phyloP scores from a whole-genome alignment of 2,888 invertebrate genomes.

The Apantesis nais region DNA sequence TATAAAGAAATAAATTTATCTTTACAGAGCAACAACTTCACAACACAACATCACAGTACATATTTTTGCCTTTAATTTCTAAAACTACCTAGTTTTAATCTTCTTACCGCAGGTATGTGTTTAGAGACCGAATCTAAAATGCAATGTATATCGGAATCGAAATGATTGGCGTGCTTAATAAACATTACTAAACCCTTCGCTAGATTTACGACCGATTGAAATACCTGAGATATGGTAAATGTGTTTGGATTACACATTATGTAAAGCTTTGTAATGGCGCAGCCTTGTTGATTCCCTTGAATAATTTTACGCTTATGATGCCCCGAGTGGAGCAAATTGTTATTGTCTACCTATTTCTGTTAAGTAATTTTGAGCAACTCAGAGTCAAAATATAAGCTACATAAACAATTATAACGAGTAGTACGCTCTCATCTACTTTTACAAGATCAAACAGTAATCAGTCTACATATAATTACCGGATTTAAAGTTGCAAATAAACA shows the following conservation, averaged over 20 bases:
- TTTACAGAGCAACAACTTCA: too few species aligned
- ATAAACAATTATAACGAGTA: neutral
- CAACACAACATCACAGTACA: too few species aligned
- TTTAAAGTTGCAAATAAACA: neutral
- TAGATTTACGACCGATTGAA: neutral
- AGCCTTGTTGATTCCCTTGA: neutral
- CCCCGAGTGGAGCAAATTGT: neutral
- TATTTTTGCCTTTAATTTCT: neutral
- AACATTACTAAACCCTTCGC: neutral
- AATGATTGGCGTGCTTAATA: neutral
- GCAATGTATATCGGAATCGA: neutral
- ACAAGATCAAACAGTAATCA: neutral
- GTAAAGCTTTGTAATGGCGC: neutral
- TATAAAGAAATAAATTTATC: too few species aligned
- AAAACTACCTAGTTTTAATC: neutral
- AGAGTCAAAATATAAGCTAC: neutral
- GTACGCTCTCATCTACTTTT: neutral
- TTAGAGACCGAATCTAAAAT: neutral
- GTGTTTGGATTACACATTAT: conserved; percentile 1
- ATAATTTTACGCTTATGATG: conserved; percentile 2
- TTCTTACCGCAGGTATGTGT: neutral
- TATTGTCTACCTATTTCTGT: neutral
- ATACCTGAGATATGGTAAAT: neutral
- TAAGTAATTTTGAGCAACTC: neutral
- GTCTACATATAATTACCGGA: neutral